Evolutionary conservation across 2,888 invertebrate genomes (phyloP), one percentile per base, ranked within the genome.

Genomic region (Thera britannica): DNA sequence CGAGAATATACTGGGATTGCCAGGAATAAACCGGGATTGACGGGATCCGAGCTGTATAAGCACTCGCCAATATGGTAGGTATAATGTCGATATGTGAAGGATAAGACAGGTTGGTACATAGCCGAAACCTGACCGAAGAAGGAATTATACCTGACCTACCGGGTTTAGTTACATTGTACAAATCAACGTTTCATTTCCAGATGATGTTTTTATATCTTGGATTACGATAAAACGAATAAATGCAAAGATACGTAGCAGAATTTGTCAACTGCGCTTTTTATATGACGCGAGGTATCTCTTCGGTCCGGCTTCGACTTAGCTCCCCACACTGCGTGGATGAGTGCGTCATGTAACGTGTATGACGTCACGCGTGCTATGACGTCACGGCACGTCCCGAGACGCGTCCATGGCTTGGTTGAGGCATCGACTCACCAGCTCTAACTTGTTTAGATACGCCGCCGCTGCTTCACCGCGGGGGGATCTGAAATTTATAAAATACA

Each of bases 341-440:
- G n/a, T n/a, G 12, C 1, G 57, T 9, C 8, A 36, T 46, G 48
- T 58, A n/a, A 35, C 46, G 23, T 7, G 11, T 3, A 51, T 52
- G 23, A 41, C 36, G 60, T 56, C 67, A 35, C 56, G 76, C 86
- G 48, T 3, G 44, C 44, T 46, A 9, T 8, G 12, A 23, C 23
- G 75, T 88, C 90, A 88, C 38, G 90, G 87, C 79, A 78, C 82
- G 81, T 86, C 85, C 0, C 83, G 70, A 2, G 84, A 46, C 4
- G 80, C 71, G 69, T 87, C 85, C 80, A 86, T 78, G 66, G 87
- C 85, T 36, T 78, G 84, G 72, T 67, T 70, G 67, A 90, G 86
- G 61, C 90, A 83, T 64, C 91, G 84, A 46, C 84, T 79, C 38
- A 88, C 89, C 5, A 86, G 78, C 65, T 90, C 88, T 71, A 92